Percentiles rank a stretch among this genome's conserved stretches.
These are phyloP conservation scores for Bradysia coprophila DNA, from an alignment of 1,140 invertebrate genomes.

Conservation along the genomic window DNA sequence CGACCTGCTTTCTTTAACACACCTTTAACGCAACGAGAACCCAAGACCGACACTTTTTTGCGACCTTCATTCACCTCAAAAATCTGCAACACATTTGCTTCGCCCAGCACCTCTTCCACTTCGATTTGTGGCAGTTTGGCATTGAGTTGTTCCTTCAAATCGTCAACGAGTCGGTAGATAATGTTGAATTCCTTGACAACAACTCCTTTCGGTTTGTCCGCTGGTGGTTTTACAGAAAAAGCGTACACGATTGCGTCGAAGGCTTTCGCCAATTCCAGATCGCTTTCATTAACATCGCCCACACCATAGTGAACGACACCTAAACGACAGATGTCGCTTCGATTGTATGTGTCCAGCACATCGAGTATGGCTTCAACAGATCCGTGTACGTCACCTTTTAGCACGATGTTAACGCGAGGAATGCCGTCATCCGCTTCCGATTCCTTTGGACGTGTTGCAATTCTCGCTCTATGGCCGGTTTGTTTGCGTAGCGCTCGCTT, in stretches of 20 bases:
- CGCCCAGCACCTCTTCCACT: constrained; percentile 61
- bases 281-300: constrained; percentile 62
- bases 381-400: constrained; percentile 68
- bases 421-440: constrained; percentile 17
- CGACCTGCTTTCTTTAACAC: constrained; percentile 43
- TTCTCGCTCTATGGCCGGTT: constrained; percentile 20
- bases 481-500: constrained; percentile 26
- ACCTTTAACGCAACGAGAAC: constrained; percentile 69
- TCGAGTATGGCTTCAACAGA: constrained; percentile 89
- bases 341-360: constrained; percentile 74
- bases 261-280: constrained; percentile 67
- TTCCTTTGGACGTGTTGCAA: constrained; percentile 33
- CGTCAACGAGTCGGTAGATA: constrained; percentile 82
- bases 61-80: constrained; percentile 68
- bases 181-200: constrained; percentile 55
- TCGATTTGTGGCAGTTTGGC: constrained; percentile 46
- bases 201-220: constrained; percentile 27
- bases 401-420: constrained; percentile 33
- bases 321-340: constrained; percentile 50
- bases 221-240: constrained; percentile 54
- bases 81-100: constrained; percentile 69
- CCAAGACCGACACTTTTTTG: constrained; percentile 72
- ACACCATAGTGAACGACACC: constrained; percentile 82
- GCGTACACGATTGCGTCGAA: constrained; percentile 76
- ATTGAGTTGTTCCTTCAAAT: constrained; percentile 64